Evolutionary conservation across 2,797 vertebrate species (phyloP).

Genomic region (Sitta carolinensis): DNA sequence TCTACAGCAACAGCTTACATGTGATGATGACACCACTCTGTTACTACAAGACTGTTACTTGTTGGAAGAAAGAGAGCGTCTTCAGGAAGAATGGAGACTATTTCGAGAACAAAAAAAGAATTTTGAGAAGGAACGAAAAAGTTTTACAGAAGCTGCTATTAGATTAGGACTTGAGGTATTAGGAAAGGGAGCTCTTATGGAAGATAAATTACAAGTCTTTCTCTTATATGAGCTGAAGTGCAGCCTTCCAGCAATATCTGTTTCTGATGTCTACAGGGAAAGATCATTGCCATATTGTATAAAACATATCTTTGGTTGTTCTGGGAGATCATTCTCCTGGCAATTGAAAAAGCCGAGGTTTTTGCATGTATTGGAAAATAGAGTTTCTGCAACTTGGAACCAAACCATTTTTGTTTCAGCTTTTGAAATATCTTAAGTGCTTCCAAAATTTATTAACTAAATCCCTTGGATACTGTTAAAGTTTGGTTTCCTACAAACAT

Average conservation of each 20-base stretch:
- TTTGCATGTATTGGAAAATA: not conserved
- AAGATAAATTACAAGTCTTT: not conserved
- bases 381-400: not conserved
- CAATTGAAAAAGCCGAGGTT: not conserved
- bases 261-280: not conserved
- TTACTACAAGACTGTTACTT: conserved; percentile 87
- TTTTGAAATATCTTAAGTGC: not conserved
- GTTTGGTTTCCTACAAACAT: not conserved
- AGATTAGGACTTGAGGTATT: conserved; percentile 92
- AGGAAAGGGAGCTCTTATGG: not conserved
- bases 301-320: not conserved
- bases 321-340: not conserved
- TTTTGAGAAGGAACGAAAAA: conserved; percentile 92
- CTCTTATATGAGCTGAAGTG: not conserved
- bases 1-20: conserved; percentile 88
- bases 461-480: not conserved
- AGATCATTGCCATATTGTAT: not conserved
- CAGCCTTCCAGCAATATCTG: not conserved
- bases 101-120: conserved; percentile 91
- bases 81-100: conserved; percentile 89
- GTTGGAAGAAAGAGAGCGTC: conserved; percentile 89
- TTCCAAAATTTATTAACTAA: not conserved
- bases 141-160: conserved; percentile 96
- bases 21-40: conserved; percentile 87
- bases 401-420: not conserved